Base-by-base conservation (phyloP, 2,797 vertebrate species). In the Phylloscopus collybita region DNA sequence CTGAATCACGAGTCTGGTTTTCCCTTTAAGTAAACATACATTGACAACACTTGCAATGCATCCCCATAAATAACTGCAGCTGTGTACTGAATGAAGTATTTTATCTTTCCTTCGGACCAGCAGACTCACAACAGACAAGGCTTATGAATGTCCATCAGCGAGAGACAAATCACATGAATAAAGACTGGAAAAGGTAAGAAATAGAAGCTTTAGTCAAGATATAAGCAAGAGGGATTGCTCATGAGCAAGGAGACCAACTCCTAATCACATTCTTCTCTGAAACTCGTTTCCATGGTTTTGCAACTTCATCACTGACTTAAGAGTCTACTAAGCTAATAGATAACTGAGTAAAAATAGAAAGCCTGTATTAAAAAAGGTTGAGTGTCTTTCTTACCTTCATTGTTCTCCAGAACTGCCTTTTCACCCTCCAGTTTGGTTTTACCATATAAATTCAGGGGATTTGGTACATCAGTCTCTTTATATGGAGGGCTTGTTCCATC, bases 351-450 rank as follows among this genome's bases (percentile, higher is more conserved):
- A 89, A 92, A 92, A 75, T 0, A 75, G 62, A 72, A 80, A 74
- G 36, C 13, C 20, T 92, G 32, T 26, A 21, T 62, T 49, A 49
- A 64, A 89, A 89, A 60, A 14, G 22, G 19, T 17, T 19, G n/a
- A 94, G 25, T 23, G 3, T 44, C 51, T 97, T 98, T 44, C 51
- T 97, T 98, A 99, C 99, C 98, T 97, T 98, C 98, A 82, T 98
- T 98, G 90, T 99, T 99, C 87, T 98, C 96, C 40, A 99, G 96
- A 13, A 99, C 98, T 88, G 98, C 99, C 59, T 98, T 98, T 97
- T 99, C 99, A 44, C 99, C 99, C 70, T 99, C 98, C 86, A 99
- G 96, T 95, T 99, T 99, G 92, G 98, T 99, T 97, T 98, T 99
- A 23, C 99, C 99, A 21, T 99, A 99, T 11, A 98, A 93, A 93